Base-by-base conservation (phyloP, 2,797 vertebrate genomes). In the Hirundo rustica region DNA sequence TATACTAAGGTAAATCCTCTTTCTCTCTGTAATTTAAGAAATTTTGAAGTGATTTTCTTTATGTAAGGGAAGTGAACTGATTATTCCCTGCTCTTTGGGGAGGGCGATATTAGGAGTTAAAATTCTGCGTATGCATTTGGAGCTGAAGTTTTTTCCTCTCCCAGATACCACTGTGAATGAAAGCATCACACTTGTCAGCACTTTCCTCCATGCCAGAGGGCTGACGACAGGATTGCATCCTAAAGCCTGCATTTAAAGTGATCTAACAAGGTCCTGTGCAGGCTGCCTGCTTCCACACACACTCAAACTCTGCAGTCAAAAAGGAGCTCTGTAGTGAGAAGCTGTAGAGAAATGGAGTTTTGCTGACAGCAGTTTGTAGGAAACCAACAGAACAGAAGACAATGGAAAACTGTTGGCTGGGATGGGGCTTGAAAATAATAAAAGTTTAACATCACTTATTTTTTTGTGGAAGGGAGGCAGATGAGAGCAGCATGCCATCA, bases 201-300 rank as follows among this genome's bases (percentile, higher is more conserved):
- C 74, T 57, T 71, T 48, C 48, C 77, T 65, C 66, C 16, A 6
- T 15, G 73, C 73, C 79, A 77, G 53, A 90, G 65, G 76, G 72
- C 65, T 77, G 54, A 38, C 71, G 92, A 85, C 92, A 38, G 48
- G 60, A 87, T n/a, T 66, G 82, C 50, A 96, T 83, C 93, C 90
- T 71, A 55, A 51, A 65, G n/a, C 36, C 36, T 34, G 23, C 16
- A 54, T 73, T 48, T 32, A 5, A 47, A 81, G 72, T 19, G 22
- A 67, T 58, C 29, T 58, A 58, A 55, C 8, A 40, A 18, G 44
- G 38, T 82, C 42, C 79, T 1, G 12, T 3, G 36, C 65, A 80
- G 57, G 9, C 61, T 10, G 48, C 40, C 26, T 27, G 34, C 40
- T 34, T 70, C 57, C 54, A 55, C 68, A 36, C 0, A n/a, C 26